These are phyloP conservation scores for Rhyacophila brunnea DNA, from an alignment of 1,140 invertebrate species.

Conservation along the genomic window DNA sequence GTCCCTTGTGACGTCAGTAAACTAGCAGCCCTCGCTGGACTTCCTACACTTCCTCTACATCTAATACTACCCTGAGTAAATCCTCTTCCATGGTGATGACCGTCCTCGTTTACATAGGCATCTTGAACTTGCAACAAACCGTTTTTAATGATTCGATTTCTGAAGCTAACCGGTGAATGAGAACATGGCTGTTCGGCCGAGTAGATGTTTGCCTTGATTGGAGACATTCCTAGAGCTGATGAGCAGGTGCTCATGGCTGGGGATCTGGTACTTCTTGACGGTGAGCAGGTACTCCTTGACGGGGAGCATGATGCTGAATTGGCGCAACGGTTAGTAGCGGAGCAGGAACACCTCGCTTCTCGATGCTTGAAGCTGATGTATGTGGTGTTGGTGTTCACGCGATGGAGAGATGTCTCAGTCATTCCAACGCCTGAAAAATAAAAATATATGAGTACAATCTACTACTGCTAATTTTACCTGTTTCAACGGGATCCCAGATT, in stretches of 20 bases:
- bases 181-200: not conserved
- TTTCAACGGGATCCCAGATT: too few relatives aligned
- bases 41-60: slow-evolving; percentile 2
- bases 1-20: slow-evolving; percentile 26
- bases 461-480: too few relatives aligned
- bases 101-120: not conserved
- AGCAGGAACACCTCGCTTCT: slow-evolving; percentile 25
- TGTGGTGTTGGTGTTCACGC: slow-evolving; percentile 64
- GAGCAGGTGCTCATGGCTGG: slow-evolving; percentile 28
- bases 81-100: not conserved
- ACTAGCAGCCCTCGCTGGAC: slow-evolving; percentile 26
- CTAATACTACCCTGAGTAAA: not conserved
- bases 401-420: slow-evolving; percentile 55
- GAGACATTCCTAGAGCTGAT: slow-evolving; percentile 4
- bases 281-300: slow-evolving; percentile 19
- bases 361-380: slow-evolving; percentile 49
- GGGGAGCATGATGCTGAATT: slow-evolving; percentile 19
- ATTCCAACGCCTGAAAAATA: slow-evolving; percentile 40
- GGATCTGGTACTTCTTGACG: slow-evolving; percentile 19
- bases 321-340: slow-evolving; percentile 7
- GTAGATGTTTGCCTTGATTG: slow-evolving; percentile 8
- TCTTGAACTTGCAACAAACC: slow-evolving; percentile 13
- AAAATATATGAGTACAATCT: too few relatives aligned
- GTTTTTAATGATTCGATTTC: slow-evolving; percentile 10
- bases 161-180: slow-evolving; percentile 8